Evolutionary conservation across 1,140 invertebrate species (phyloP).

Genomic region (Orius laevigatus): DNA sequence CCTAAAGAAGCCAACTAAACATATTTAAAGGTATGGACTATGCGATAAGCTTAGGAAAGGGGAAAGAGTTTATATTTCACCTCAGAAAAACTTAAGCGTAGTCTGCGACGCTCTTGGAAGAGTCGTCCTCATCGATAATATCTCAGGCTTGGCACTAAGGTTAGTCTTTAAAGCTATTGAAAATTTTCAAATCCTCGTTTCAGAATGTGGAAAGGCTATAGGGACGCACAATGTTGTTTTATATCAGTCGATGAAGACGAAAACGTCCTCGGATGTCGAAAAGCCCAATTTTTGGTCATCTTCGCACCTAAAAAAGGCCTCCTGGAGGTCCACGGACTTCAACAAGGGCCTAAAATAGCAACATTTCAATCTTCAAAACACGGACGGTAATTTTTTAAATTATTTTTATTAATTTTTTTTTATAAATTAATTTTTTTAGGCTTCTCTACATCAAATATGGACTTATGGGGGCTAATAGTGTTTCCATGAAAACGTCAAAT

Average conservation of each 20-base stretch:
- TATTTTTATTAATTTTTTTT: background rate
- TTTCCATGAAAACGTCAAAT: conserved; percentile 28
- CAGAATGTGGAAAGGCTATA: conserved; percentile 39
- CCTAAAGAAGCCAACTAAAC: background rate
- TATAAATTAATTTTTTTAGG: conserved; percentile 25
- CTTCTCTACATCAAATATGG: conserved; percentile 63
- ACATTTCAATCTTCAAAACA: conserved; percentile 77
- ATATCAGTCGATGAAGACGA: conserved; percentile 53
- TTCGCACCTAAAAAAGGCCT: conserved; percentile 70
- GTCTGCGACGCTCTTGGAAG: conserved; percentile 74
- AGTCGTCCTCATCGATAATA: conserved; percentile 68
- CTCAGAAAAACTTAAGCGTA: conserved; percentile 60
- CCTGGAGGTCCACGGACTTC: conserved; percentile 73
- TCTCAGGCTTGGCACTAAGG: conserved; percentile 63
- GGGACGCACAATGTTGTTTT: conserved; percentile 86
- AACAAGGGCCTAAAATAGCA: conserved; percentile 71
- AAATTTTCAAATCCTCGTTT: no score
- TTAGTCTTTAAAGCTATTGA: no score
- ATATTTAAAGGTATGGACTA: conserved; percentile 49
- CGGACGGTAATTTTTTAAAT: conserved; percentile 33
- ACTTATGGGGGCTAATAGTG: conserved; percentile 43
- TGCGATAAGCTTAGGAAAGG: conserved; percentile 64
- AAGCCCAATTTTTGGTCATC: conserved; percentile 63
- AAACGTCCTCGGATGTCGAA: conserved; percentile 27
- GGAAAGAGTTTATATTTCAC: conserved; percentile 52